These are phyloP conservation scores for Phoxinus phoxinus DNA, from an alignment of 2,113 vertebrate species.

Conservation along the genomic window DNA sequence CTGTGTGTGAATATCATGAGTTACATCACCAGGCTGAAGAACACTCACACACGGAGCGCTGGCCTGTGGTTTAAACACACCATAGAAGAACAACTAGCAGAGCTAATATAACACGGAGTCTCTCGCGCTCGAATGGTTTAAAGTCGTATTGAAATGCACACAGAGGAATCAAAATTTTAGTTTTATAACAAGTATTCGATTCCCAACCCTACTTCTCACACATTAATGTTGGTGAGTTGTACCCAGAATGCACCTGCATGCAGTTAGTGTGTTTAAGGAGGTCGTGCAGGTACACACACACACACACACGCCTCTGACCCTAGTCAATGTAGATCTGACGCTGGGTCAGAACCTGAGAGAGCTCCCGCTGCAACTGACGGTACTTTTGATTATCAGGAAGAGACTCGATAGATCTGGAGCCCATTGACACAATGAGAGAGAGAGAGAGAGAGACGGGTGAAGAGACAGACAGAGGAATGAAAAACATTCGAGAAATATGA, in stretches of 20 bases:
- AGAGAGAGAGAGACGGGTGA: neutral
- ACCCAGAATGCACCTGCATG: slow-evolving; percentile 32
- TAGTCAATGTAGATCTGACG: slow-evolving; percentile 99
- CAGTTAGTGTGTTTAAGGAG: slow-evolving; percentile 19
- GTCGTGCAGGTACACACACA: slow-evolving; percentile 48
- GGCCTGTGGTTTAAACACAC: too few species aligned
- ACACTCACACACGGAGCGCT: too few species aligned
- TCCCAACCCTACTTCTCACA: too few species aligned
- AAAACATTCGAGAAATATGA: neutral
- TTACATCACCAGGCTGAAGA: too few species aligned
- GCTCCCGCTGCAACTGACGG: slow-evolving; percentile 98
- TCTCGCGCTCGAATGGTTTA: too few species aligned
- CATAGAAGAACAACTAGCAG: too few species aligned
- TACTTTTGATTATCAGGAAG: slow-evolving; percentile 99
- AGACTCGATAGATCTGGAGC: slow-evolving; percentile 96
- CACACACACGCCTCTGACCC: slow-evolving; percentile 81
- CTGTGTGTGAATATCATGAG: too few species aligned
- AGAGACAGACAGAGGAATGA: neutral
- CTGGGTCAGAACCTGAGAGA: slow-evolving; percentile 99
- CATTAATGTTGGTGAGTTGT: neutral
- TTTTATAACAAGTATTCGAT: too few species aligned
- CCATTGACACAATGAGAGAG: slow-evolving; percentile 56
- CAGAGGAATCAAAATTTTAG: too few species aligned
- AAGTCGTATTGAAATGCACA: too few species aligned
- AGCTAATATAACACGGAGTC: too few species aligned